A percentile compares a stretch with the other conserved stretches of the same genome.
These are phyloP conservation scores for Pseudomyrmex pallidus DNA, from an alignment of 1,140 invertebrate species.

Conservation along the genomic window DNA sequence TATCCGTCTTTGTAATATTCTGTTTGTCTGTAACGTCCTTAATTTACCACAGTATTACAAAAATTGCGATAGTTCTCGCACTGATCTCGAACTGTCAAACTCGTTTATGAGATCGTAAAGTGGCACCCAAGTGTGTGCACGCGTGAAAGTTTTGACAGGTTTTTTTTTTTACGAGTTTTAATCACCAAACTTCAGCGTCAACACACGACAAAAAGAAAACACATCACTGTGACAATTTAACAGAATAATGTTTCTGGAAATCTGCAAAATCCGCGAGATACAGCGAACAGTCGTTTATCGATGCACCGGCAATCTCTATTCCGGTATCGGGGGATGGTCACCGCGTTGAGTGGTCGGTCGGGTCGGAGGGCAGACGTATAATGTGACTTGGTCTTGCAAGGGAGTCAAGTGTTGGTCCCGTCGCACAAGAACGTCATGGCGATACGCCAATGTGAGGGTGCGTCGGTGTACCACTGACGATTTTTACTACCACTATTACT, in stretches of 20 bases:
- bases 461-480: conserved; percentile 63
- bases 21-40: background rate
- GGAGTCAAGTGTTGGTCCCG: conserved; percentile 81
- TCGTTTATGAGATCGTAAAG: background rate
- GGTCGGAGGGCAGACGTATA: conserved; percentile 82
- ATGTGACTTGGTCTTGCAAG: conserved; percentile 81
- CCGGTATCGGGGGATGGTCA: conserved; percentile 66
- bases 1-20: background rate
- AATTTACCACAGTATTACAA: background rate
- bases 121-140: background rate
- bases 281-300: conserved; percentile 14
- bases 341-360: conserved; percentile 79
- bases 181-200: conserved; percentile 4
- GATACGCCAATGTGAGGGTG: conserved; percentile 52
- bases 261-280: conserved; percentile 24
- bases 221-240: conserved; percentile 25
- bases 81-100: background rate
- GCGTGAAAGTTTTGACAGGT: conserved; percentile 1
- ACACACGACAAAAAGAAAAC: background rate
- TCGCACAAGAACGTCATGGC: conserved; percentile 55
- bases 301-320: conserved; percentile 1
- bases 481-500: conserved; percentile 76
- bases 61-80: background rate
- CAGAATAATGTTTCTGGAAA: background rate
- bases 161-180: background rate